These are phyloP conservation scores for Platyrinchus mystaceus DNA, from an alignment of 2,797 vertebrate genomes.

Conservation along the genomic window DNA sequence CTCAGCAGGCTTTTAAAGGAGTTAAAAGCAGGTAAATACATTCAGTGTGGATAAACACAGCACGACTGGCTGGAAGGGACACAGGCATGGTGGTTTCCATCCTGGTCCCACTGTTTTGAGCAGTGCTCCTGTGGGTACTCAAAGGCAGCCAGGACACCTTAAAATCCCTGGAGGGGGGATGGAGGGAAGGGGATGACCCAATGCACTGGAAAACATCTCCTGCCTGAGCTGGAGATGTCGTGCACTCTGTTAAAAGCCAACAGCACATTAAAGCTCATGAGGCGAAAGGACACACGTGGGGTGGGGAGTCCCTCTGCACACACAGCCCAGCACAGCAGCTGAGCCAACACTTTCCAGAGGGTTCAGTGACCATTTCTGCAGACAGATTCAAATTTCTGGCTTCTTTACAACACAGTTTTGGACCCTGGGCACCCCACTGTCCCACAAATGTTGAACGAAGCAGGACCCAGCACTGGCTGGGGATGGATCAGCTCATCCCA, in stretches of 20 bases:
- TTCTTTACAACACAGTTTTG: neutral
- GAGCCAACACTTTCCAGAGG: neutral
- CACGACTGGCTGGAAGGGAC: neutral
- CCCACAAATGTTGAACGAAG: neutral
- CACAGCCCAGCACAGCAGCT: neutral
- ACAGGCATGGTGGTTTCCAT: neutral
- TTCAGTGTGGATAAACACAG: neutral
- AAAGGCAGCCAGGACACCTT: neutral
- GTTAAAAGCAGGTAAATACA: neutral
- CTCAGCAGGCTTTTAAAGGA: neutral
- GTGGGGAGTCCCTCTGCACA: neutral
- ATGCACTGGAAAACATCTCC: neutral
- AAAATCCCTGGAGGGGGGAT: neutral
- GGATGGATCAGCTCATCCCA: neutral
- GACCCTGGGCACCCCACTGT: neutral
- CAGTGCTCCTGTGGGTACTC: neutral
- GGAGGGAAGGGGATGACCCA: neutral
- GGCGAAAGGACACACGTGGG: fast-evolving
- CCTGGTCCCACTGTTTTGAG: neutral
- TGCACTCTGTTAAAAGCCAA: neutral
- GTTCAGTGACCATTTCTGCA: neutral
- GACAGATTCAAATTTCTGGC: neutral
- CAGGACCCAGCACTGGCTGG: neutral
- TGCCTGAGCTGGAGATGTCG: neutral
- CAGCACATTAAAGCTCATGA: neutral